Base-by-base conservation (phyloP, 2,797 vertebrate species). In the Coregonus ussuriensis region DNA sequence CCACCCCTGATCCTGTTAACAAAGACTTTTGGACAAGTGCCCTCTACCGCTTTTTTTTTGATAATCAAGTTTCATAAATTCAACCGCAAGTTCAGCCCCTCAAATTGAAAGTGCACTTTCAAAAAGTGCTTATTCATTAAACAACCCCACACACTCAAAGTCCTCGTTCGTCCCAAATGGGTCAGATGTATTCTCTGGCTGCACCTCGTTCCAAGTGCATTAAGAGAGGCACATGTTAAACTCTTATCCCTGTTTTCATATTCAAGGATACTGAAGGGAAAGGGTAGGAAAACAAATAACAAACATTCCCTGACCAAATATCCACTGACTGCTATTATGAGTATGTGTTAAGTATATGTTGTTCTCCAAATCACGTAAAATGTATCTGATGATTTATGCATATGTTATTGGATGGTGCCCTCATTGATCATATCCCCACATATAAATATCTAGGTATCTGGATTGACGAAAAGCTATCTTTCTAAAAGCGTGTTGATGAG, bases 11-110 rank as follows among this genome's bases (percentile, higher is more conserved):
- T 78, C 74, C 86, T 84, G 80, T 86, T 87, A 89, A 90, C 83
- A 84, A 81, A 84, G 85, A 91, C 85, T 74, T 83, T 81, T 81
- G 79, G 84, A 91, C 82, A 78, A 81, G 73, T 87, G 87, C 77
- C 84, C 74, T 89, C 83, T 82, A 79, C 86, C 72, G 56, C 79
- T 72, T 67, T 78, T 85, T 87, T 87, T 81, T 82, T 69, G 85
- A 86, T 89, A 84, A 91, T 88, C 89, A 83, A 90, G 83, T 90
- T 90, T 90, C 54, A 87, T 81, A 80, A 88, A 83, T 82, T 82
- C 86, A 89, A 85, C 83, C 79, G 72, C 85, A 83, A 85, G 84
- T 86, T 87, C 80, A 53, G 41, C 74, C 71, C 81, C 81, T 84
- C 83, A 87, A 91, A 83, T 82, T 83, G 70, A 82, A 82, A 91